Evolutionary conservation across 2,797 vertebrate species (phyloP).

Genomic region (Crypturellus tataupa): DNA sequence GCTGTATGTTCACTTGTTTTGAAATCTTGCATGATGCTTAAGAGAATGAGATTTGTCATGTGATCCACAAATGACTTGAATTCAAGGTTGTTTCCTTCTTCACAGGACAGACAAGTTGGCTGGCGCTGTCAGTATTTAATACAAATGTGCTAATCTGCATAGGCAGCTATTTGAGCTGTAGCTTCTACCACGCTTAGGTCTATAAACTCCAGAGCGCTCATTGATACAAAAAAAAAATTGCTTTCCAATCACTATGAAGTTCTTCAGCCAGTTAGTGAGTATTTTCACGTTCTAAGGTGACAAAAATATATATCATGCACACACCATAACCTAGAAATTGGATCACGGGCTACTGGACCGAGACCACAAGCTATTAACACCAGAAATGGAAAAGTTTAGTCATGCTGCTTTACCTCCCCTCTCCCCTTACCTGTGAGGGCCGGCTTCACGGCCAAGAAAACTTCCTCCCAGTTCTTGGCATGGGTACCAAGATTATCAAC

Average conservation of each 20-base stretch:
- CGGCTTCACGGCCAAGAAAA: not conserved
- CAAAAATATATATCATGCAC: conserved; percentile 57
- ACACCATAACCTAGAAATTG: conserved; percentile 46
- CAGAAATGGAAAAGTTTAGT: conserved; percentile 51
- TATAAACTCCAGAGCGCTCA: conserved; percentile 18
- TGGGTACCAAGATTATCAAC: not conserved
- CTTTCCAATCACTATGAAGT: conserved; percentile 13
- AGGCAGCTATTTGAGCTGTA: not conserved
- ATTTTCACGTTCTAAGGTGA: conserved; percentile 28
- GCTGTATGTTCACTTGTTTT: not conserved
- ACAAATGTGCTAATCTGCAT: conserved; percentile 19
- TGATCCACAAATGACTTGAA: not conserved
- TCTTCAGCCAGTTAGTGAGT: conserved; percentile 9
- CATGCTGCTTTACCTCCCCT: not conserved
- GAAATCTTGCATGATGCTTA: not conserved
- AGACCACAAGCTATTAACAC: conserved; percentile 49
- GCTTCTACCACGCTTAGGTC: not conserved
- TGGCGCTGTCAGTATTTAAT: not conserved
- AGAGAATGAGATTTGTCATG: not conserved
- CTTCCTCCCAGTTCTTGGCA: not conserved
- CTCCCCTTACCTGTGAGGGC: not conserved
- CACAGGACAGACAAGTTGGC: not conserved
- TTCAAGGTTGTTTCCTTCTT: not conserved
- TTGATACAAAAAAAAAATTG: not conserved
- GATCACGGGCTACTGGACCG: conserved; percentile 47